Conservation (phyloP, 2,113 vertebrate genomes). For the Channa argus region DNA sequence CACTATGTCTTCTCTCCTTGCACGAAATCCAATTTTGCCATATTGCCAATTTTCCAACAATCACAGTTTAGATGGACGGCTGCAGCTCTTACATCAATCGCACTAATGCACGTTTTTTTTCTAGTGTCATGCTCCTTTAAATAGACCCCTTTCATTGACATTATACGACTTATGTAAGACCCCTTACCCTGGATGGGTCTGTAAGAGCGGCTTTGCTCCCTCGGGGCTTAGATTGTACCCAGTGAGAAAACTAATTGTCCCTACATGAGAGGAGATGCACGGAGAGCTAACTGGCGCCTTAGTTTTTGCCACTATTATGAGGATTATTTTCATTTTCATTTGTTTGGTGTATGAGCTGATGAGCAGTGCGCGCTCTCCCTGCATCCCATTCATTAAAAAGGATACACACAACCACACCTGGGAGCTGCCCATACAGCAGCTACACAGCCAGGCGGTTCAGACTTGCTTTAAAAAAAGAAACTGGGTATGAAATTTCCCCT, state of each 20-base stretch:
- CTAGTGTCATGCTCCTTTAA: constrained; percentile 54
- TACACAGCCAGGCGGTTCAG: constrained; percentile 14
- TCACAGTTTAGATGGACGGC: neutral
- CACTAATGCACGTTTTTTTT: constrained; percentile 29
- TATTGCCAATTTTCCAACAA: neutral
- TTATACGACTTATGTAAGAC: constrained; percentile 77
- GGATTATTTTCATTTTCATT: constrained; percentile 49
- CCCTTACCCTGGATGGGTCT: constrained; percentile 66
- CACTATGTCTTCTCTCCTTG: neutral
- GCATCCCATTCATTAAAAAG: constrained; percentile 61
- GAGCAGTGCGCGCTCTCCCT: neutral
- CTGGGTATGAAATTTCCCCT: constrained; percentile 14
- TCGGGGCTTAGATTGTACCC: constrained; percentile 70
- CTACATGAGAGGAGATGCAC: constrained; percentile 38
- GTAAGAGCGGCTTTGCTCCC: constrained; percentile 66
- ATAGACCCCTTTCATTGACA: constrained; percentile 75
- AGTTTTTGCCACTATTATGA: constrained; percentile 29
- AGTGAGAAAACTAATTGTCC: constrained; percentile 70
- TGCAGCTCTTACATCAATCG: constrained; percentile 17
- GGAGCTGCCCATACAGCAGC: constrained; percentile 13
- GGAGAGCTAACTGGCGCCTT: constrained; percentile 27
- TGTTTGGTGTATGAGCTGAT: constrained; percentile 34
- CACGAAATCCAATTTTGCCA: neutral
- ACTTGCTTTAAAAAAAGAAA: constrained; percentile 24
- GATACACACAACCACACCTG: constrained; percentile 40